Percentiles rank a stretch among this genome's conserved stretches.
Evolutionary conservation across 2,797 vertebrate genomes (phyloP).

Genomic region (Oreochromis mossambicus): DNA sequence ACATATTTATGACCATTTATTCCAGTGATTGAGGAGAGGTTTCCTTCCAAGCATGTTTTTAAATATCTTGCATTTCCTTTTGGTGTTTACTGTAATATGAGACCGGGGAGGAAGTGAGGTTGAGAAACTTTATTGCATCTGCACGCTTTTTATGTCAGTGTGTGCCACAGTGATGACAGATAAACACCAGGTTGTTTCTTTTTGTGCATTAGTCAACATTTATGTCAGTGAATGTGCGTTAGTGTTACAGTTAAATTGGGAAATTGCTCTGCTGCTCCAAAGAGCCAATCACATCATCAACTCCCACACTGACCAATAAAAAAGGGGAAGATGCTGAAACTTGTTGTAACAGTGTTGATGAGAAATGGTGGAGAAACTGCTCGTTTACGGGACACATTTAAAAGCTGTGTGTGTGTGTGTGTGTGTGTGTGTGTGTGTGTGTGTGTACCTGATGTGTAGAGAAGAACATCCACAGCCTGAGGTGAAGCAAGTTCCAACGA

Average conservation of each 20-base stretch:
- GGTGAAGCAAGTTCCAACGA: constrained; percentile 83
- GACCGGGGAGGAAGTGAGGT: not conserved
- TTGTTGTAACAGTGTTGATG: not conserved
- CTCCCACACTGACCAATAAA: not conserved
- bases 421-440: not conserved
- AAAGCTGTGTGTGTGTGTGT: not conserved
- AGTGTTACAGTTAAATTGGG: not conserved
- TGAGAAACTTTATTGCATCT: not conserved
- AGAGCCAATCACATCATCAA: not conserved
- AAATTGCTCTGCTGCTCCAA: not conserved
- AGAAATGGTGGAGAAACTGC: not conserved
- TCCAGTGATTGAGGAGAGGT: not conserved
- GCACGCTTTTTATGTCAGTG: not conserved
- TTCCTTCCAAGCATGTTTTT: not conserved
- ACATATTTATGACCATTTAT: not conserved
- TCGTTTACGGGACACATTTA: not conserved
- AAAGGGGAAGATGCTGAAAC: not conserved
- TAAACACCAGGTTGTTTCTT: not conserved
- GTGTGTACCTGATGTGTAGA: constrained; percentile 89
- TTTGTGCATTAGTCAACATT: not conserved
- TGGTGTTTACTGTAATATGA: not conserved
- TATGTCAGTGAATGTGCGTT: not conserved
- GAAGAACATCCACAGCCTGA: constrained; percentile 84
- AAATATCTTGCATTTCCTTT: not conserved
- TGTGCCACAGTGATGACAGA: not conserved